Percentiles rank a stretch among this genome's conserved stretches.
Conservation (phyloP, 1,140 invertebrate genomes). For the Bombus sylvicola region DNA sequence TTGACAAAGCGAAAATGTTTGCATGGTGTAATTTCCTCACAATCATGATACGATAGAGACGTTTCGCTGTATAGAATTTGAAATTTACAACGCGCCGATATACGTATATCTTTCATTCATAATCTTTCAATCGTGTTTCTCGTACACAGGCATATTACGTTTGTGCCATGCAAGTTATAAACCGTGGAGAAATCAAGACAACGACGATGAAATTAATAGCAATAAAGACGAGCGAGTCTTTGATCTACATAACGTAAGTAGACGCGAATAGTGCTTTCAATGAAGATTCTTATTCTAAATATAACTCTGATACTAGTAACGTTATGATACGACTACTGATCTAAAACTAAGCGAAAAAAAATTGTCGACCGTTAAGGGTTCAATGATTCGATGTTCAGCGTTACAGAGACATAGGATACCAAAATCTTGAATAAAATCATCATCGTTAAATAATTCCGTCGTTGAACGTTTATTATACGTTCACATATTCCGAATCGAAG, state of each 20-base stretch:
- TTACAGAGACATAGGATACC: neutral
- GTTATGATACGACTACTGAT: neutral
- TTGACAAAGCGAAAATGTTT: too few species aligned
- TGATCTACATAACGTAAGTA: neutral
- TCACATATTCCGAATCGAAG: neutral
- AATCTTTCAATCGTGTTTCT: too few species aligned
- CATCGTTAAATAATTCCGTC: too few species aligned
- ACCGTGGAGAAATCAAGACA: neutral
- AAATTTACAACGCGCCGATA: too few species aligned
- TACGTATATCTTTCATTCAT: too few species aligned
- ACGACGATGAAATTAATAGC: neutral
- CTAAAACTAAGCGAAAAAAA: neutral
- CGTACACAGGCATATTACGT: neutral
- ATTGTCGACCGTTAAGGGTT: neutral
- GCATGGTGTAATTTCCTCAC: too few species aligned
- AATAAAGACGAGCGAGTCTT: neutral
- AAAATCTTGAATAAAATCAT: neutral
- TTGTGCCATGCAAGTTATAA: too few species aligned
- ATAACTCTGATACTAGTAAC: neutral
- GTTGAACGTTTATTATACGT: neutral
- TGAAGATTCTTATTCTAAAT: neutral
- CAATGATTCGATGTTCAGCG: neutral
- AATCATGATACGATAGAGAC: too few species aligned
- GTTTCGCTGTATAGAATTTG: too few species aligned
- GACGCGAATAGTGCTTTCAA: too few species aligned